phyloP scores from a whole-genome alignment of 2,888 invertebrate species.

The Caenorhabditis doughertyi region DNA sequence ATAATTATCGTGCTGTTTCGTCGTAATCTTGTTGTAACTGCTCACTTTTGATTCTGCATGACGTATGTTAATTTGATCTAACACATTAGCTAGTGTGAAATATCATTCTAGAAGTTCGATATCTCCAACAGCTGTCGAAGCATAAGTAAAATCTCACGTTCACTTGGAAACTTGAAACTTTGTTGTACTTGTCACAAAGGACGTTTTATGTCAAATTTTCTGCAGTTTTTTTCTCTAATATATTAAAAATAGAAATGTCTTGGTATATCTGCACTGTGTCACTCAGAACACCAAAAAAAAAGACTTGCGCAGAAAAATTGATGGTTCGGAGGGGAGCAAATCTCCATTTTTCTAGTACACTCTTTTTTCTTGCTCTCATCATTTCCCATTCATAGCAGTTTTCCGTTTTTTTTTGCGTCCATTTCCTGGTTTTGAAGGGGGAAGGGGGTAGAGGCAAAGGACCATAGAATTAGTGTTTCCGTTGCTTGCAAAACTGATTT shows the following conservation, averaged over 20 bases:
- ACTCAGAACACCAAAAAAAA: neutral
- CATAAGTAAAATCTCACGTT: slow-evolving; percentile 30
- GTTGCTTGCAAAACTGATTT: slow-evolving; percentile 29
- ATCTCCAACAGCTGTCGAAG: slow-evolving; percentile 22
- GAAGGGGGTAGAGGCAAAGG: slow-evolving; percentile 14
- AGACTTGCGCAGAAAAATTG: neutral
- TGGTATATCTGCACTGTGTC: neutral
- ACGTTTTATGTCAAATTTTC: slow-evolving; percentile 11
- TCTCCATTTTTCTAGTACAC: slow-evolving; percentile 31
- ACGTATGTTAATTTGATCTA: slow-evolving; percentile 32
- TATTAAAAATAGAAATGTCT: neutral
- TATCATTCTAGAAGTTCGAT: slow-evolving; percentile 30
- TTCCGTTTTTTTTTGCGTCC: slow-evolving; percentile 21
- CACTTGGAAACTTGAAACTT: slow-evolving; percentile 35
- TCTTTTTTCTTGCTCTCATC: slow-evolving; percentile 27
- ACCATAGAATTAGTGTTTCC: slow-evolving; percentile 40
- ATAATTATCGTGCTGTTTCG: slow-evolving; percentile 13
- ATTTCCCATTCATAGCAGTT: slow-evolving; percentile 60
- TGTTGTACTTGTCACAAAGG: slow-evolving; percentile 24
- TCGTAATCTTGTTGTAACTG: slow-evolving; percentile 10
- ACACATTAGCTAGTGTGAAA: slow-evolving; percentile 17
- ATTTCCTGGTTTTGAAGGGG: slow-evolving; percentile 35
- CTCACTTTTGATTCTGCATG: slow-evolving; percentile 24
- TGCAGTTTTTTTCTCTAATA: neutral
- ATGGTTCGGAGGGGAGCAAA: slow-evolving; percentile 27